Evolutionary conservation across 2,797 vertebrate genomes (phyloP).

Genomic region (Crocidura indochinensis): DNA sequence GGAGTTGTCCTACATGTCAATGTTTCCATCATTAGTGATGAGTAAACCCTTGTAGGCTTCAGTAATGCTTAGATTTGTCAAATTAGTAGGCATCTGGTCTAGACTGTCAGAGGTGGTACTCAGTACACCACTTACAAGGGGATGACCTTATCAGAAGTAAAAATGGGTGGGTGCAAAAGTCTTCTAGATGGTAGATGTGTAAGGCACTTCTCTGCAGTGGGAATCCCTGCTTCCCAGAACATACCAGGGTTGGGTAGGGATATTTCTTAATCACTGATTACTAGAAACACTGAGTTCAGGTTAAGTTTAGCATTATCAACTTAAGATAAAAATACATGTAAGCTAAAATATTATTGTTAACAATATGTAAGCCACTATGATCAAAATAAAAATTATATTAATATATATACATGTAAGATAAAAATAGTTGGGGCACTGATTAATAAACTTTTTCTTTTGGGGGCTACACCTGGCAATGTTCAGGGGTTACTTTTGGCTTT

Average conservation of each 20-base stretch:
- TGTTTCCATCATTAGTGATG: neutral
- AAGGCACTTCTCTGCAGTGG: neutral
- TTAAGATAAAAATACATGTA: constrained; percentile 3
- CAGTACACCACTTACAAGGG: neutral
- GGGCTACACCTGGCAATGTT: too few species aligned
- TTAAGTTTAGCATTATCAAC: neutral
- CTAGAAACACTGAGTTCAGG: neutral
- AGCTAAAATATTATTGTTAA: too few species aligned
- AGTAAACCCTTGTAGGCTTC: neutral
- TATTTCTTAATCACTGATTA: neutral
- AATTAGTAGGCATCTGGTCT: neutral
- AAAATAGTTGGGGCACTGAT: neutral
- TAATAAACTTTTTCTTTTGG: too few species aligned
- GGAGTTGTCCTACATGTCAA: too few species aligned
- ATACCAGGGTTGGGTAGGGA: neutral
- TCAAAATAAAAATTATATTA: too few species aligned
- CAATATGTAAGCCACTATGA: too few species aligned
- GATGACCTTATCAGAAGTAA: neutral
- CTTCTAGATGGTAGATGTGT: neutral
- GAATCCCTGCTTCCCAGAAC: neutral
- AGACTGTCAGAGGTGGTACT: neutral
- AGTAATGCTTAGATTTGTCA: neutral
- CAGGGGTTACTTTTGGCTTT: too few species aligned
- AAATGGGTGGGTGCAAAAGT: neutral
- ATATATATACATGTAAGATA: neutral